phyloP scores from a whole-genome alignment of 2,797 vertebrate genomes.

The Tympanoctomys barrerae region DNA sequence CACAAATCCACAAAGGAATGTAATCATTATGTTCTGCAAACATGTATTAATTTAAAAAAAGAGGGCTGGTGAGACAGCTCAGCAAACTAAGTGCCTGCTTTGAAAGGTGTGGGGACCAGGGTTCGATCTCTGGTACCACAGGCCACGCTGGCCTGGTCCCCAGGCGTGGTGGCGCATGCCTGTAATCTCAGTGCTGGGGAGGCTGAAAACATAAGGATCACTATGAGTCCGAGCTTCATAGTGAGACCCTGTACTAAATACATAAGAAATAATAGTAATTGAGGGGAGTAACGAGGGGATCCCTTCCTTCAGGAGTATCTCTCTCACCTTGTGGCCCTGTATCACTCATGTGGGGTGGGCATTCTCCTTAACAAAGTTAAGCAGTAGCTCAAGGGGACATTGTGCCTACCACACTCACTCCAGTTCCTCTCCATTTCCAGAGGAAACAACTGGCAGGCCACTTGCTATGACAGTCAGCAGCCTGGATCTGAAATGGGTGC shows the following conservation, averaged over 20 bases:
- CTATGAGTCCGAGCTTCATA: no score
- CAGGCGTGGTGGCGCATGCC: no score
- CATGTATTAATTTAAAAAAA: neutral
- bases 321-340: neutral
- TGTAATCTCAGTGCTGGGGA: no score
- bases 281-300: rapidly evolving
- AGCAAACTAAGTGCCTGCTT: no score
- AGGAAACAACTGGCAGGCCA: constrained; percentile 58
- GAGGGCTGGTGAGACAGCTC: no score
- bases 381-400: rapidly evolving
- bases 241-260: no score
- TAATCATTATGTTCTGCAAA: neutral
- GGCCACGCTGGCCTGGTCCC: no score
- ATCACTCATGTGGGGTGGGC: neutral
- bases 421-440: constrained; percentile 19
- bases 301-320: neutral
- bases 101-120: no score
- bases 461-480: constrained; percentile 31
- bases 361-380: neutral
- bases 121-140: no score
- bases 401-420: neutral
- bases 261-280: neutral
- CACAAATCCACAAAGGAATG: neutral
- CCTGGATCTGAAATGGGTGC: constrained; percentile 75
- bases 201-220: no score